phyloP scores from a whole-genome alignment of 2,113 vertebrate species.

The Albula goreensis region DNA sequence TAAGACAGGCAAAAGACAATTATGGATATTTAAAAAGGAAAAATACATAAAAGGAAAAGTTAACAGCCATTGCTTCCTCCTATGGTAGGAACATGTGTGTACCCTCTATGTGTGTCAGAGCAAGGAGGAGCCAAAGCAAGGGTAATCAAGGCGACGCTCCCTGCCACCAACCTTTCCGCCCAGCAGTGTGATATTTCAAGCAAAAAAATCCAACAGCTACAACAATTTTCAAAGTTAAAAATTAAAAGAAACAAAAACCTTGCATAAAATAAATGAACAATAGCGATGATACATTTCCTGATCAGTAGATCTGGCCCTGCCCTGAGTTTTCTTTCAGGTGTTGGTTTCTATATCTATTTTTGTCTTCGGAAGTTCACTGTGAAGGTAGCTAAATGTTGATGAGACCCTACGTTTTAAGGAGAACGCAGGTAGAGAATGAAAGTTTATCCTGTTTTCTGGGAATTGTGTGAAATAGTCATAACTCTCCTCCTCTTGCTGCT shows the following conservation, averaged over 20 bases:
- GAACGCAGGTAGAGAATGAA: neutral
- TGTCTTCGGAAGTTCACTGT: neutral
- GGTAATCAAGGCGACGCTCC: neutral
- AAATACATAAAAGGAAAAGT: conserved; percentile 24
- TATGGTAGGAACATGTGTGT: conserved; percentile 88
- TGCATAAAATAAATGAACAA: neutral
- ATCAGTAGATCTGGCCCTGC: neutral
- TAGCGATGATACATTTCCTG: conserved; percentile 6
- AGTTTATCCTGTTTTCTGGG: neutral
- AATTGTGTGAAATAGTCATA: conserved; percentile 5
- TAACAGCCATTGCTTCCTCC: conserved; percentile 92
- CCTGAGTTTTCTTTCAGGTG: neutral
- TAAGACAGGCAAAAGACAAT: conserved; percentile 18
- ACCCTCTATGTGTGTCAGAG: conserved; percentile 2
- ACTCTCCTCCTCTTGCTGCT: neutral
- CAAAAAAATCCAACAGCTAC: neutral
- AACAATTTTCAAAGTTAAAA: neutral
- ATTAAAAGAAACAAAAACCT: neutral
- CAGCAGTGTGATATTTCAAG: conserved; percentile 2
- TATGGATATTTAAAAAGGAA: conserved; percentile 28
- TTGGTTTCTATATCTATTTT: neutral
- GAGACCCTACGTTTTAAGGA: neutral
- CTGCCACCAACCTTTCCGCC: neutral
- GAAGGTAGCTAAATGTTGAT: neutral
- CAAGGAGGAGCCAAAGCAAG: conserved; percentile 1